Evolutionary conservation across 1,140 invertebrate species (phyloP).

Genomic region (Archivesica marissinica): DNA sequence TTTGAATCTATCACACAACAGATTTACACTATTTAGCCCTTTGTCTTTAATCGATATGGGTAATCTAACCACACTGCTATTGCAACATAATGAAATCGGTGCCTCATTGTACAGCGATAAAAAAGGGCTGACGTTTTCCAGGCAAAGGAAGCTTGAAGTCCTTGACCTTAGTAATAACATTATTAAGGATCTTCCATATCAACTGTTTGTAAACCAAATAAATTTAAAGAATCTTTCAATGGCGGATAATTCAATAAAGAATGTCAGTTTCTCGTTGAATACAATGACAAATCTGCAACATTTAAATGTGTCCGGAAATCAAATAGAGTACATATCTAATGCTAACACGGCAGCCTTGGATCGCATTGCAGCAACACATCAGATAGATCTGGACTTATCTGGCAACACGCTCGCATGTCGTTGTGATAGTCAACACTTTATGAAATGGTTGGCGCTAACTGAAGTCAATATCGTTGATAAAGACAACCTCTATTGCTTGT

Average conservation of each 20-base stretch:
- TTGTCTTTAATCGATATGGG: slow-evolving; percentile 3
- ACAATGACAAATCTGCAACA: neutral
- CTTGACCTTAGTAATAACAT: neutral
- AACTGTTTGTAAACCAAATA: slow-evolving; percentile 4
- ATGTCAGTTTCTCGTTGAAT: neutral
- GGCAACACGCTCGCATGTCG: slow-evolving; percentile 11
- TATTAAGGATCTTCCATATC: slow-evolving; percentile 24
- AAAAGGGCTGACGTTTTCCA: slow-evolving; percentile 13
- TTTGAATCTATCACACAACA: neutral
- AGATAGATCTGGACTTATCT: neutral
- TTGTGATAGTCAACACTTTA: slow-evolving; percentile 22
- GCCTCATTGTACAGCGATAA: neutral
- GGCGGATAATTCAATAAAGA: slow-evolving; percentile 2
- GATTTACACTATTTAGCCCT: neutral
- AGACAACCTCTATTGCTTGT: neutral
- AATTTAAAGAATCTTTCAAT: neutral
- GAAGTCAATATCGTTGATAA: slow-evolving; percentile 10
- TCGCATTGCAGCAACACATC: neutral
- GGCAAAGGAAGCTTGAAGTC: slow-evolving; percentile 5
- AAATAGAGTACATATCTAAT: slow-evolving; percentile 2
- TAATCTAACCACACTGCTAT: neutral
- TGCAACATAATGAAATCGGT: slow-evolving; percentile 25
- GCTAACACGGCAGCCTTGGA: neutral
- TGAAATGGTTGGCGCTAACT: neutral
- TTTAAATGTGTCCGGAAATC: neutral